Percentiles rank a stretch among this genome's conserved stretches.
These are phyloP conservation scores for Sinhomidia bicolor DNA, from an alignment of 2,888 invertebrate genomes.

Conservation along the genomic window DNA sequence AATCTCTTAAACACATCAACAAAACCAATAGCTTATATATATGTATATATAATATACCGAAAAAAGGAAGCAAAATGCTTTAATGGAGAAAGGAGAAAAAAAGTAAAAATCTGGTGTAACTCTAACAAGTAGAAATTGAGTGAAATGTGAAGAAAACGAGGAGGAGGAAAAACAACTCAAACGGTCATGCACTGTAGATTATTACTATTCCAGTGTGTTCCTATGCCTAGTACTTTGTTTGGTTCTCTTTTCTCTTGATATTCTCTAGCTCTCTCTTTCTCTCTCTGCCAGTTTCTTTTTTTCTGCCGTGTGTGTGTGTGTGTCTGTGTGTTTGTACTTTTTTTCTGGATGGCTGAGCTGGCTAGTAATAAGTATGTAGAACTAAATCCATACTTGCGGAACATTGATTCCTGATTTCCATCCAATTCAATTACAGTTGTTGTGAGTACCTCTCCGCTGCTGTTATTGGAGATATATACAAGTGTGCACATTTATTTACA, in stretches of 20 bases:
- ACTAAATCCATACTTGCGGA: slow-evolving; percentile 34
- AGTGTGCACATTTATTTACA: slow-evolving; percentile 24
- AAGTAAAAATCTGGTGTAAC: not conserved
- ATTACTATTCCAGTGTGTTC: slow-evolving; percentile 6
- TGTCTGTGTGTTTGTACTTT: slow-evolving; percentile 29
- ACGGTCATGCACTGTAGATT: slow-evolving; percentile 38
- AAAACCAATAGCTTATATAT: not conserved
- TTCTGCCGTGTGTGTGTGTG: too few species aligned
- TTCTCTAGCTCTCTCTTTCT: too few species aligned
- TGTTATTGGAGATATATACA: too few species aligned
- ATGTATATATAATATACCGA: not conserved
- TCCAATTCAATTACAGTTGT: slow-evolving; percentile 44
- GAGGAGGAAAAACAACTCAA: too few species aligned
- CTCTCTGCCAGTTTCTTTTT: too few species aligned
- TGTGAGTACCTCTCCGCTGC: not conserved
- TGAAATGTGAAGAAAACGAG: slow-evolving; percentile 15
- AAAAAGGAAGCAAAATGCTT: not conserved
- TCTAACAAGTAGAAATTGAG: slow-evolving; percentile 23
- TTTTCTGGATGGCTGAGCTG: not conserved
- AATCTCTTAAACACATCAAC: too few species aligned
- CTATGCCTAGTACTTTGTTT: not conserved
- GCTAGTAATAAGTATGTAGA: not conserved
- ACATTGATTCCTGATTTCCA: slow-evolving; percentile 53
- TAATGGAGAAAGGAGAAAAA: not conserved
- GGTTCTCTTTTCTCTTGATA: slow-evolving; percentile 14